A percentile compares a stretch with the other conserved stretches of the same genome.
Evolutionary conservation across 2,888 invertebrate genomes (phyloP).

Genomic region (Ditylenchus weischeri): DNA sequence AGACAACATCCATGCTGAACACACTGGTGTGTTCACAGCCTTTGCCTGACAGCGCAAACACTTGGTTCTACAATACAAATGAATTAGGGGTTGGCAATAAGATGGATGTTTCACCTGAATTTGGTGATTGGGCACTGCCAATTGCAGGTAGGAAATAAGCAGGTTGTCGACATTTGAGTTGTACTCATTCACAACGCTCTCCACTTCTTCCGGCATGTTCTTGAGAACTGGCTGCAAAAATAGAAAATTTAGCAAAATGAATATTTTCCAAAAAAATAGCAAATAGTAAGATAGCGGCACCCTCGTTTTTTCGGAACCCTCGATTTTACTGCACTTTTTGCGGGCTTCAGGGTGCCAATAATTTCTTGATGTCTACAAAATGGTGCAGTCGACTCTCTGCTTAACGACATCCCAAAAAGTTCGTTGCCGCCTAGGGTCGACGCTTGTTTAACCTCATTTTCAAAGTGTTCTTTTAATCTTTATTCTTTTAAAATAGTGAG

Average conservation of each 20-base stretch:
- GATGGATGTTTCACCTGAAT: conserved; percentile 33
- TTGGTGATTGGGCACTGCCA: conserved; percentile 36
- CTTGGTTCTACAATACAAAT: conserved; percentile 20
- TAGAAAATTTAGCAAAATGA: conserved; percentile 6
- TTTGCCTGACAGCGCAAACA: conserved; percentile 29
- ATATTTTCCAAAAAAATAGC: conserved; percentile 26
- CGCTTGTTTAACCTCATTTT: too few relatives aligned
- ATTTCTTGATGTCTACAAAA: too few relatives aligned
- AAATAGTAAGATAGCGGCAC: too few relatives aligned
- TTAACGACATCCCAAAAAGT: too few relatives aligned
- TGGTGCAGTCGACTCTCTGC: too few relatives aligned
- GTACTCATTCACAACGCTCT: conserved; percentile 41
- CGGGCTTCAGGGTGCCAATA: too few relatives aligned
- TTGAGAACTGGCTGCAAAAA: conserved; percentile 31
- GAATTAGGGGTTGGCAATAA: too few relatives aligned
- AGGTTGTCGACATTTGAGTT: conserved; percentile 43
- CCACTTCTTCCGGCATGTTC: conserved; percentile 35
- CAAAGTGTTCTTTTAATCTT: too few relatives aligned
- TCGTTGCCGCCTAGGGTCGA: too few relatives aligned
- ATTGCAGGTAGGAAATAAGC: conserved; percentile 43
- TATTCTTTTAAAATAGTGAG: too few relatives aligned
- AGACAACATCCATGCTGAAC: conserved; percentile 39
- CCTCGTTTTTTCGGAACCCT: too few relatives aligned
- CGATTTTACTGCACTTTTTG: too few relatives aligned
- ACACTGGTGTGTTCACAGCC: conserved; percentile 15